These are phyloP conservation scores for Galbula dea DNA, from an alignment of 2,113 vertebrate genomes.

Conservation along the genomic window DNA sequence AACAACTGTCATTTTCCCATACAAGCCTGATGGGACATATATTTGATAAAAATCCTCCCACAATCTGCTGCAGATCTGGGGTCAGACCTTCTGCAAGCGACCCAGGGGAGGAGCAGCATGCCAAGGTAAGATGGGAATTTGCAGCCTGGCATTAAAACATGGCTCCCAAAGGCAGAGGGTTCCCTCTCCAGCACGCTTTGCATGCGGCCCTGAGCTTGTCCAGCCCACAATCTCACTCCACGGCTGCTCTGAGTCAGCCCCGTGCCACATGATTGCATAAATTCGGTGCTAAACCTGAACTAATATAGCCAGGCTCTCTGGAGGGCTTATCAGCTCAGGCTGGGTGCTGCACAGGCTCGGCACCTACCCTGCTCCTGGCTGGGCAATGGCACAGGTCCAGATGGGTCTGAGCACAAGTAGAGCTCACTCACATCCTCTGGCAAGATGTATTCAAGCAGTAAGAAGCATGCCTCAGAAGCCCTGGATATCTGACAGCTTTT, in stretches of 20 bases:
- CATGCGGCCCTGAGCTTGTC: background rate
- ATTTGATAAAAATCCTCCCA: background rate
- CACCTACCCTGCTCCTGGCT: background rate
- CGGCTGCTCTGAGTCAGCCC: background rate
- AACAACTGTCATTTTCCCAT: background rate
- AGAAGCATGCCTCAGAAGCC: background rate
- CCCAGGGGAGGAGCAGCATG: background rate
- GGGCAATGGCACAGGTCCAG: rapidly evolving
- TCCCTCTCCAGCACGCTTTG: background rate
- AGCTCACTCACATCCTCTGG: background rate
- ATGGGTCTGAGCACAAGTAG: background rate
- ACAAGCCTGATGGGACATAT: rapidly evolving
- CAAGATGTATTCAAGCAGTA: background rate
- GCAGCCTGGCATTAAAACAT: background rate
- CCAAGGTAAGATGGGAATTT: background rate
- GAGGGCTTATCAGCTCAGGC: background rate
- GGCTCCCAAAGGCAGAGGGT: background rate
- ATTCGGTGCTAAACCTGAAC: background rate
- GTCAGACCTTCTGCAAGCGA: background rate
- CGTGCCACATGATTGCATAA: background rate
- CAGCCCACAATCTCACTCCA: background rate
- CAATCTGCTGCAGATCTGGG: background rate
- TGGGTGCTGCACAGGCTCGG: background rate
- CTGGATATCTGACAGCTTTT: slow-evolving; percentile 56
- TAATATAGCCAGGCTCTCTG: background rate